These are phyloP conservation scores for Molanna angustata DNA, from an alignment of 2,888 invertebrate species.

Conservation along the genomic window DNA sequence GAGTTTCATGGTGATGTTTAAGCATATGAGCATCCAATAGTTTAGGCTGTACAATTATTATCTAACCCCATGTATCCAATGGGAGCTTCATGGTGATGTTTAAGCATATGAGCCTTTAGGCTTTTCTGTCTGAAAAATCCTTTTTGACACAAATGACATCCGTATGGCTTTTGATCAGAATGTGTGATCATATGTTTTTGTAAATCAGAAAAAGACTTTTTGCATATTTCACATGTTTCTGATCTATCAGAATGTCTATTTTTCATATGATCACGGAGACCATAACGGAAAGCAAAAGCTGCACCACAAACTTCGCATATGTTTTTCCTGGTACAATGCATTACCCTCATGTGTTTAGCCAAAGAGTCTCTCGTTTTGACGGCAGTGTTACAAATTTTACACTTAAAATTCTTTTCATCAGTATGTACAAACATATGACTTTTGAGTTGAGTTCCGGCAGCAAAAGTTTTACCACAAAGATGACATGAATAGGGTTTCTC, in stretches of 20 bases:
- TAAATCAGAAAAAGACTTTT: slow-evolving; percentile 7
- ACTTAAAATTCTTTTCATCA: slow-evolving; percentile 7
- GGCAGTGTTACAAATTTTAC: slow-evolving; percentile 1
- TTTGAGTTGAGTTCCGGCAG: slow-evolving; percentile 8
- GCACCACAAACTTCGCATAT: slow-evolving; percentile 7
- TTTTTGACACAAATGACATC: slow-evolving; percentile 8
- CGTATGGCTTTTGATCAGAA: slow-evolving; percentile 8
- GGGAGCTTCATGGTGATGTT: slow-evolving; percentile 1
- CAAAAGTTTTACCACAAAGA: slow-evolving; percentile 8
- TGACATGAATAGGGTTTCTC: slow-evolving; percentile 8
- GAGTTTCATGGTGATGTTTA: no score
- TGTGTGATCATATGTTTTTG: slow-evolving; percentile 6
- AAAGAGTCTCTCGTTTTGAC: slow-evolving; percentile 6
- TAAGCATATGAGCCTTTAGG: slow-evolving; percentile 6
- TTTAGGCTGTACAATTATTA: no score
- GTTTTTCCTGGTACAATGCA: slow-evolving; percentile 6
- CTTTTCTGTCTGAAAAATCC: slow-evolving; percentile 9
- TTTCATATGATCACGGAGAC: slow-evolving; percentile 6
- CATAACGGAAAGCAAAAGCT: slow-evolving; percentile 8
- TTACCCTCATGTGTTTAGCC: slow-evolving; percentile 8
- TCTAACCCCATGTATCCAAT: neutral
- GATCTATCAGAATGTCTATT: slow-evolving; percentile 9
- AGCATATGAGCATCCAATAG: no score
- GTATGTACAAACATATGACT: slow-evolving; percentile 9
- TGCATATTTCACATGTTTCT: slow-evolving; percentile 5